Base-by-base conservation (phyloP, 2,888 invertebrate genomes). In the Girardia tigrina region DNA sequence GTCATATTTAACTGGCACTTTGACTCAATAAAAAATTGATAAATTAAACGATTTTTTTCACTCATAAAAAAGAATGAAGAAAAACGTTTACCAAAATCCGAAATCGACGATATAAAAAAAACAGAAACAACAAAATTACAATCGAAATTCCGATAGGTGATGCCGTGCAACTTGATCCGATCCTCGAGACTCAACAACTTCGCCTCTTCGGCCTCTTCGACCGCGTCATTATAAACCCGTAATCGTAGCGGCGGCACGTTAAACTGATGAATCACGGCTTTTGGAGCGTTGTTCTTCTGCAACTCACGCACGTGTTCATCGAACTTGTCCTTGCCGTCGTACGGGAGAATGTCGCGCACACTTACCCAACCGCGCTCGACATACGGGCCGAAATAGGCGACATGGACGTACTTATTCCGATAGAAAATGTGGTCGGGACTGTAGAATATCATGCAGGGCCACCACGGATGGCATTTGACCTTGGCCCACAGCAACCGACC, bases 381-480 rank as follows among this genome's bases (percentile, higher is more conserved):
- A 8, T 78, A 29, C 28, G 77, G 77, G 16, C 77, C 77, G 26
- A 77, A 77, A 27, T 75, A 77, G 20, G 72, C 77, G 20, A 77
- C 77, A 69, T 77, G 77, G 8, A 28, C 14, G 20, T 4, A 2
- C 20, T 27, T 29, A n/a, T 71, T 23, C 20, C 27, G 23, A 29
- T 28, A 71, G 20, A 28, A 71, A 71, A 2, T 71, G 2, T 71
- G 4, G 26, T 73, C 73, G 0, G 77, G 77, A 12, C 76, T 69
- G 27, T 71, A 77, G 28, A 29, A 77, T 0, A 77, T 69, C 77
- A 77, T 77, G 69, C 77, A 77, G 1, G 77, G 77, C 77, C 77
- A 77, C 73, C 73, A 77, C n/a, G 77, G 77, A 42, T 77, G 77
- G 27, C 26, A 27, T n/a, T 77, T 77, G 20, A 77, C 77, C 29